These are phyloP conservation scores for Penaeus chinensis DNA, from an alignment of 1,140 invertebrate species.

Conservation along the genomic window DNA sequence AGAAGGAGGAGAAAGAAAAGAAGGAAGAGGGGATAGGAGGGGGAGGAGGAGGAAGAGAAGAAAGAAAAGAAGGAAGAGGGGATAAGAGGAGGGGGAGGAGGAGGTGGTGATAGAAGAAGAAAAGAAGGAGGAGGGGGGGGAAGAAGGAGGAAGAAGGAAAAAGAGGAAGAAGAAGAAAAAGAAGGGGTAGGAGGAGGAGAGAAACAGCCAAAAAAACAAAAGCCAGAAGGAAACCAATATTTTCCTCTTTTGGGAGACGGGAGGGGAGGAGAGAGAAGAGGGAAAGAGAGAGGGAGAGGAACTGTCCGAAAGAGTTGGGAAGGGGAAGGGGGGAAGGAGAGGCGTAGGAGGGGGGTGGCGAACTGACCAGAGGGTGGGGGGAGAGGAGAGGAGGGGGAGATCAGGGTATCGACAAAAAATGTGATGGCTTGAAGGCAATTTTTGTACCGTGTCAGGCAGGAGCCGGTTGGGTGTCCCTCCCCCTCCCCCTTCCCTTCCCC, in stretches of 20 bases:
- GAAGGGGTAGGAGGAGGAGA: not conserved
- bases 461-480: conserved; percentile 9
- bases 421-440: conserved; percentile 48
- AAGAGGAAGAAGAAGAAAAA: not conserved
- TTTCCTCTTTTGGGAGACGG: not conserved
- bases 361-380: conserved; percentile 6
- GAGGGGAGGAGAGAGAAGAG: not conserved
- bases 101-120: not conserved
- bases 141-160: not conserved
- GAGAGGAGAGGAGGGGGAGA: conserved; percentile 1
- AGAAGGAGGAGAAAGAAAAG: not conserved
- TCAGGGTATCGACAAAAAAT: conserved; percentile 18
- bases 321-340: not conserved
- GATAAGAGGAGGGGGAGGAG: not conserved
- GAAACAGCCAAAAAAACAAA: not conserved
- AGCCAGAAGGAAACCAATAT: too few species aligned
- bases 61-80: not conserved
- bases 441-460: conserved; percentile 32
- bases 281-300: not conserved
- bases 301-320: not conserved
- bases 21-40: not conserved
- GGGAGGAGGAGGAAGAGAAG: not conserved
- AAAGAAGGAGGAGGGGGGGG: not conserved
- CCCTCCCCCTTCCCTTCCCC: not conserved
- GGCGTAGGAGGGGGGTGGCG: not conserved